Evolutionary conservation across 2,113 vertebrate genomes (phyloP), one percentile per base, ranked within the genome.

Genomic region (Eptatretus burgeri): DNA sequence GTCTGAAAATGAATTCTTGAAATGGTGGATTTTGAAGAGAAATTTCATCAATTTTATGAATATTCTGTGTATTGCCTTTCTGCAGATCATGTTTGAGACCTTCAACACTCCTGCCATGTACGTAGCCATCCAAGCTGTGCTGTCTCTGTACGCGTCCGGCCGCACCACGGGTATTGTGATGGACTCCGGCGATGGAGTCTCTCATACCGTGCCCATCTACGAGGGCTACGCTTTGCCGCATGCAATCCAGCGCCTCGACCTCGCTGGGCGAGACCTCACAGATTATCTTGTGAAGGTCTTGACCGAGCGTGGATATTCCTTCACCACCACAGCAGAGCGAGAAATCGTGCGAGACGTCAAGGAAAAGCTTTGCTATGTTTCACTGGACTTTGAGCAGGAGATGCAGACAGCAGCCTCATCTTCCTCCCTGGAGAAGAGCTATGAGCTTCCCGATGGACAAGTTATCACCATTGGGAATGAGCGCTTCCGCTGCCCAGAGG

Each of bases 221-320:
- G 78, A 81, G 74, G 79, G 79, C 2, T 81, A 81, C 13, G 79
- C 79, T 9, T 73, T 81, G 67, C 71, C 73, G 63, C 71, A 72
- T 11, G 73, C 70, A 64, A 75, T 75, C 70, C 64, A 76, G 65
- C 71, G 73, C 13, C 70, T 78, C 69, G 73, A 75, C 56, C 65
- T 75, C 69, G 74, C 71, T 65, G 78, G 78, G 69, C 77, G 78
- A n/a, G 79, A 80, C 74, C 78, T 81, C 74, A 81, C 78, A 14
- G 79, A 81, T 77, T 81, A 81, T 78, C 79, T 80, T 76, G 81
- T 81, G 78, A 81, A 80, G 76, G 80, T 72, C 67, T 65, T 76
- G 64, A 76, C 74, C 11, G 73, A 77, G 49, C 64, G 72, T 63
- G 73, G 74, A 66, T 74, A 75, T 65, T 76, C 71, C 65, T 75